Evolutionary conservation across 2,113 vertebrate species (phyloP).

Genomic region (Ramphastos sulfuratus): DNA sequence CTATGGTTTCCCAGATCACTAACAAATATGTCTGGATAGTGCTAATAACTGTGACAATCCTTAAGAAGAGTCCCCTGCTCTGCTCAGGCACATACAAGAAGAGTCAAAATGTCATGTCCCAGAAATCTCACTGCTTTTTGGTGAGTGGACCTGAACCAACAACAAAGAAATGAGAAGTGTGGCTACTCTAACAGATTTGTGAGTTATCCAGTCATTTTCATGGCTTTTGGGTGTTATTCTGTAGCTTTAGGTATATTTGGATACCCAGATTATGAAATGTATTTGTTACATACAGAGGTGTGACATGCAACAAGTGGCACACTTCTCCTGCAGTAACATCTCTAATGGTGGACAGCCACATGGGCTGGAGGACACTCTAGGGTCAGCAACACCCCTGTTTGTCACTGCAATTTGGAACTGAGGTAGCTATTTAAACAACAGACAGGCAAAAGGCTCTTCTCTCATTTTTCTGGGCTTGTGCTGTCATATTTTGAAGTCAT

Average conservation of each 20-base stretch:
- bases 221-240: background rate
- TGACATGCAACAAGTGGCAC: background rate
- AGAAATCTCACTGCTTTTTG: background rate
- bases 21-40: background rate
- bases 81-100: background rate
- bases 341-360: background rate
- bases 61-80: background rate
- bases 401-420: background rate
- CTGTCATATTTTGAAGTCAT: slow-evolving; percentile 46
- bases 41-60: background rate
- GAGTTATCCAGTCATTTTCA: background rate
- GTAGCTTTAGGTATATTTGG: background rate
- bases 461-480: slow-evolving; percentile 11
- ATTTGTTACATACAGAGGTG: background rate
- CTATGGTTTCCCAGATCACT: background rate
- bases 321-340: background rate
- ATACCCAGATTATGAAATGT: background rate
- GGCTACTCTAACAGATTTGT: background rate
- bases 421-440: slow-evolving; percentile 2
- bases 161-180: background rate
- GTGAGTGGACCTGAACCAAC: background rate
- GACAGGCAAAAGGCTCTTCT: background rate
- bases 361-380: background rate
- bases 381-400: background rate
- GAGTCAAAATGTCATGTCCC: background rate